A percentile compares a stretch with the other conserved stretches of the same genome.
Evolutionary conservation across 2,113 vertebrate genomes (phyloP).

Genomic region (Microcebus lehilahytsara): DNA sequence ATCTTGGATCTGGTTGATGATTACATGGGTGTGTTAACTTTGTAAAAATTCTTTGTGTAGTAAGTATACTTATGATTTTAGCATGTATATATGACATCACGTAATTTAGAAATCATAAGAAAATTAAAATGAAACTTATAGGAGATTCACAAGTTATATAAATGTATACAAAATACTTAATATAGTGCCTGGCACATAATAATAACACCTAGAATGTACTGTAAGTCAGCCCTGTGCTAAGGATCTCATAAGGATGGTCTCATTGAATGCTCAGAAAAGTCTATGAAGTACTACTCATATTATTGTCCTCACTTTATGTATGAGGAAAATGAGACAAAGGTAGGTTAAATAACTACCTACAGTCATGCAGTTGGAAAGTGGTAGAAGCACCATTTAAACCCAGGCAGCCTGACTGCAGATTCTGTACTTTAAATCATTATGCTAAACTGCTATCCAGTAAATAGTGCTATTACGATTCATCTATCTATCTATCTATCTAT

Average conservation of each 20-base stretch:
- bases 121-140: not conserved
- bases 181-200: not conserved
- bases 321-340: conserved; percentile 38
- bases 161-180: conserved; percentile 24
- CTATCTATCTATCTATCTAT: not conserved
- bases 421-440: not conserved
- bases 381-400: not conserved
- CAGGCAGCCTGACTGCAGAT: not conserved
- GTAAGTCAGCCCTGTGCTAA: not conserved
- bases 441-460: not conserved
- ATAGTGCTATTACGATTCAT: not conserved
- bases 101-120: conserved; percentile 24
- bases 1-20: conserved; percentile 7
- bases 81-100: not conserved
- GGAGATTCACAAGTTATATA: not conserved
- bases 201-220: not conserved
- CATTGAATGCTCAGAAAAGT: not conserved
- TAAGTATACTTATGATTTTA: not conserved
- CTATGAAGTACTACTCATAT: not conserved
- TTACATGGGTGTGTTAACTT: not conserved
- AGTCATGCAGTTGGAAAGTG: not conserved
- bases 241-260: conserved; percentile 3
- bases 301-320: not conserved
- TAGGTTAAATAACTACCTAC: not conserved
- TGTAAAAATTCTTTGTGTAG: conserved; percentile 11